Evolutionary conservation across 2,888 invertebrate species (phyloP).

Genomic region (Ischnus inquisitorius): DNA sequence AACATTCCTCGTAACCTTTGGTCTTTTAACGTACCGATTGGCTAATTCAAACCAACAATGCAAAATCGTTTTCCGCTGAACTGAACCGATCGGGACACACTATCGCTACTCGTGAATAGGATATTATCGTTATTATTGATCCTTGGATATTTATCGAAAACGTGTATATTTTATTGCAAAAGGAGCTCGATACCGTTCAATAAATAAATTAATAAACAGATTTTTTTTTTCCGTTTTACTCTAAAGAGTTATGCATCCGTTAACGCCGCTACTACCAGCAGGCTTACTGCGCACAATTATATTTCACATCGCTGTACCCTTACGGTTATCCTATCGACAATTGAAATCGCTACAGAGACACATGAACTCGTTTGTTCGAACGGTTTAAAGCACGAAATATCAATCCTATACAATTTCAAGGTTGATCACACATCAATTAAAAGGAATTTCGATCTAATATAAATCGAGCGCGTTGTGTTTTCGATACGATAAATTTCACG

Average conservation of each 20-base stretch:
- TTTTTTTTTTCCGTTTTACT: not conserved
- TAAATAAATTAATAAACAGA: too few relatives aligned
- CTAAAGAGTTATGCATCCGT: not conserved
- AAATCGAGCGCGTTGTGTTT: conserved; percentile 9
- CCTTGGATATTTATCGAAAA: too few relatives aligned
- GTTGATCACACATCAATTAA: conserved; percentile 20
- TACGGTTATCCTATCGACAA: not conserved
- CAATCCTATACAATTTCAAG: conserved; percentile 21
- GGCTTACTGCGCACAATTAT: not conserved
- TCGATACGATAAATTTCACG: conserved; percentile 15
- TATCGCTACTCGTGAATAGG: too few relatives aligned
- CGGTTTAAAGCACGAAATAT: conserved; percentile 1
- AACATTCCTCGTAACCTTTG: too few relatives aligned
- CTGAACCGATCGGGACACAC: too few relatives aligned
- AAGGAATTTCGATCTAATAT: conserved; percentile 1
- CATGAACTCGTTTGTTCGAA: not conserved
- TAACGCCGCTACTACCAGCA: not conserved
- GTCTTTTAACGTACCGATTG: too few relatives aligned
- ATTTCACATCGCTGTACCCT: not conserved
- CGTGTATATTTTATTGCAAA: too few relatives aligned
- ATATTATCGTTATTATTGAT: too few relatives aligned
- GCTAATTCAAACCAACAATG: too few relatives aligned
- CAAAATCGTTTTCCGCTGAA: too few relatives aligned
- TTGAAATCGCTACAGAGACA: not conserved
- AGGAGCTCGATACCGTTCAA: too few relatives aligned